phyloP scores from a whole-genome alignment of 2,113 vertebrate genomes.

The Lamprotornis superbus region DNA sequence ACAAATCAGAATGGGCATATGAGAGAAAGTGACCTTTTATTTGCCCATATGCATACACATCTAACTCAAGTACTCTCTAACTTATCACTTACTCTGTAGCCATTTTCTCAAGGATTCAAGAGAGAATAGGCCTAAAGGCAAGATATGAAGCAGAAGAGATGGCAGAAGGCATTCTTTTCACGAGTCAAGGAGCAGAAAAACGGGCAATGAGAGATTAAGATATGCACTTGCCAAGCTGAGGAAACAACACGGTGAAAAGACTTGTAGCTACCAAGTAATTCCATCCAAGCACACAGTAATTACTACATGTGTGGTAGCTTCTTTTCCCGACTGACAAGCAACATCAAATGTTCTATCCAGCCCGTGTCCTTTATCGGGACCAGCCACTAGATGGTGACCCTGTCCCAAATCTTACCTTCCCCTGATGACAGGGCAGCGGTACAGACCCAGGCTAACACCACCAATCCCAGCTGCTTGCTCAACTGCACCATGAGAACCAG shows the following conservation, averaged over 20 bases:
- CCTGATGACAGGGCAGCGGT: fast-evolving
- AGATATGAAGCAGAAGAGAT: neutral
- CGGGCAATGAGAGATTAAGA: neutral
- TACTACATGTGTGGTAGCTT: neutral
- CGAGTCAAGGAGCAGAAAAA: neutral
- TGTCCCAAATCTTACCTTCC: neutral
- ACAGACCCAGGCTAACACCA: neutral
- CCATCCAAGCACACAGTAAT: neutral
- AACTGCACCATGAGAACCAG: neutral
- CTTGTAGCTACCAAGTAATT: neutral
- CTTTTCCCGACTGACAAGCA: neutral
- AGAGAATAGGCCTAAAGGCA: neutral
- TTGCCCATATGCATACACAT: neutral
- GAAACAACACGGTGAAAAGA: neutral
- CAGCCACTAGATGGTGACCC: conserved; percentile 53
- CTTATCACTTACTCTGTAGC: neutral
- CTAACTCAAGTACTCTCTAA: neutral
- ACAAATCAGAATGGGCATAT: neutral
- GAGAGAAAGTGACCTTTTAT: neutral
- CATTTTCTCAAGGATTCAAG: neutral
- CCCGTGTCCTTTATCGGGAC: neutral
- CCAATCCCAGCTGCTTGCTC: neutral
- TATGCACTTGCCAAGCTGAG: neutral
- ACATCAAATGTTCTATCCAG: neutral
- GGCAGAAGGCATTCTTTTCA: neutral